Conservation (phyloP, 2,113 vertebrate species). For the Caretta caretta region DNA sequence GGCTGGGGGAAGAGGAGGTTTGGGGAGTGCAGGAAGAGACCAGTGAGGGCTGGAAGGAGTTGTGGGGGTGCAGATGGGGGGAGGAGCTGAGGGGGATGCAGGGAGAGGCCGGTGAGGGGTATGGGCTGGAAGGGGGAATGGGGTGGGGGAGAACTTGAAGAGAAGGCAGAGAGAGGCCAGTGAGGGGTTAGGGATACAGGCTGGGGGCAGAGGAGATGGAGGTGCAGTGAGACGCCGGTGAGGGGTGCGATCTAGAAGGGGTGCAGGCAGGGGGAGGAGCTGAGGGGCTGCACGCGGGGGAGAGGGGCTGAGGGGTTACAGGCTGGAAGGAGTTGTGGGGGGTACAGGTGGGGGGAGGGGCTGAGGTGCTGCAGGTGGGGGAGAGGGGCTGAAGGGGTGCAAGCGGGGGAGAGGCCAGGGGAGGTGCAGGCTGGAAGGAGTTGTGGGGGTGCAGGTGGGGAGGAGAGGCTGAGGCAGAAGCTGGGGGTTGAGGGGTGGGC, state of each 20-base stretch:
- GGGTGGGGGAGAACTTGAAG: slow-evolving; percentile 8
- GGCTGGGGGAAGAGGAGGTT: neutral
- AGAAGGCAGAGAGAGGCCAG: slow-evolving; percentile 29
- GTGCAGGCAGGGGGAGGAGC: neutral
- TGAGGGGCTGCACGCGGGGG: too few relatives aligned
- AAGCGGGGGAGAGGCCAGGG: too few relatives aligned
- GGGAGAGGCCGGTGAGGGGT: too few relatives aligned
- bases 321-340: neutral
- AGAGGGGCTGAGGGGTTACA: neutral
- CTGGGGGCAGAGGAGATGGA: too few relatives aligned
- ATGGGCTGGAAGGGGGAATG: too few relatives aligned
- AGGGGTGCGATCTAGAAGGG: neutral
- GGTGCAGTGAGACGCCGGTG: too few relatives aligned
- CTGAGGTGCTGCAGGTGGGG: too few relatives aligned
- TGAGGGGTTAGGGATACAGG: neutral
- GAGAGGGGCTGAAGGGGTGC: too few relatives aligned
- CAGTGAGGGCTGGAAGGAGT: too few relatives aligned
- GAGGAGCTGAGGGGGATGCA: neutral
- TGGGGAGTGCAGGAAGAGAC: too few relatives aligned
- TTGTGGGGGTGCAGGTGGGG: too few relatives aligned
- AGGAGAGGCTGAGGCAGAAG: too few relatives aligned
- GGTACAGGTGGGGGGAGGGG: neutral
- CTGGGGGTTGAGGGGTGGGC: neutral
- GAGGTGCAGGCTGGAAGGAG: neutral
- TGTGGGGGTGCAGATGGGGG: neutral